These are phyloP conservation scores for Callorhinus ursinus DNA, from an alignment of 2,113 vertebrate genomes.

Conservation along the genomic window DNA sequence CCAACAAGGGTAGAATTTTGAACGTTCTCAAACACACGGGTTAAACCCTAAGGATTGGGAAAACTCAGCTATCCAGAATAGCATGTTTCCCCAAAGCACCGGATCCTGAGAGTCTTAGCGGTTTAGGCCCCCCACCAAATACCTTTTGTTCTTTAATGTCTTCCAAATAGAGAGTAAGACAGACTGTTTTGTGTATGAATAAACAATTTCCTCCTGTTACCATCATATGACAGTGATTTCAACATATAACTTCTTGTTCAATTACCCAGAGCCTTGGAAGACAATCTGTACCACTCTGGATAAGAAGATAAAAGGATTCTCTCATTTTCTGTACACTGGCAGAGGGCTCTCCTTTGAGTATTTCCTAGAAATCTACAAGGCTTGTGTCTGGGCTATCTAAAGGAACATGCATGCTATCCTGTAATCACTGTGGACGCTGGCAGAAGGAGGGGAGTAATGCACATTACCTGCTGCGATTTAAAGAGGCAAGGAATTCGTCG, in stretches of 20 bases:
- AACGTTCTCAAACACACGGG: background rate
- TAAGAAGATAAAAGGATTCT: constrained; percentile 12
- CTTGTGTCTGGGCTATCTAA: background rate
- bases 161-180: background rate
- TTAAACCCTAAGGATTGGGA: background rate
- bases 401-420: background rate
- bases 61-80: background rate
- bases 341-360: background rate
- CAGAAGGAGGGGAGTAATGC: background rate
- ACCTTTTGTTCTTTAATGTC: background rate
- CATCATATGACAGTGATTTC: background rate
- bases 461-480: background rate
- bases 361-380: background rate
- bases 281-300: background rate
- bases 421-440: background rate
- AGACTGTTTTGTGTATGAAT: background rate
- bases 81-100: background rate
- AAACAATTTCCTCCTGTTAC: background rate
- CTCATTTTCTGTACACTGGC: background rate
- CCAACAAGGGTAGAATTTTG: background rate
- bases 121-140: background rate
- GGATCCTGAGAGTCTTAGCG: background rate
- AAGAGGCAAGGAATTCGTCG: background rate
- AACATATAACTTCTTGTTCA: background rate
- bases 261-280: background rate